Conservation (phyloP, 53 echinoderm and acorn worm species). For the Mesocentrotus franciscanus region DNA sequence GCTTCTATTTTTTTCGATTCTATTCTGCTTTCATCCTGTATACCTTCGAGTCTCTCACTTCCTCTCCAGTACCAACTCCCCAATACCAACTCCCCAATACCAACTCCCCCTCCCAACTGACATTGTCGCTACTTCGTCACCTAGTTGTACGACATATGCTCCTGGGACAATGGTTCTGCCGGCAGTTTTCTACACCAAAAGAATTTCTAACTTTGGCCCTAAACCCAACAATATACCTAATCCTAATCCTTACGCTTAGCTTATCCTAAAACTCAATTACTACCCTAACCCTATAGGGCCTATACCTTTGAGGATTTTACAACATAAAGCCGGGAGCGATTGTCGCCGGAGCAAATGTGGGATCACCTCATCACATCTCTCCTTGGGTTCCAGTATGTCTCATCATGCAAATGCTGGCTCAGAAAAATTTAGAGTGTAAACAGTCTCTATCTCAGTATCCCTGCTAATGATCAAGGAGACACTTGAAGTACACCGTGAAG, state of each 20-base stretch:
- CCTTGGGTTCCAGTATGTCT: conserved; percentile 23
- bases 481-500: conserved; percentile 35
- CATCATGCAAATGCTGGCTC: background rate
- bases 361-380: background rate
- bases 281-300: too few species aligned
- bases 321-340: too few species aligned
- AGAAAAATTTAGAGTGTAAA: conserved; percentile 24
- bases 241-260: too few species aligned
- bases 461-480: conserved; percentile 38
- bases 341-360: too few species aligned
- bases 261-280: too few species aligned
- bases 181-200: too few species aligned
- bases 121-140: background rate
- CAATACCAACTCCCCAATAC: background rate
- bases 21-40: background rate
- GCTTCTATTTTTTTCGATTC: background rate
- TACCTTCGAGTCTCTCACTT: background rate
- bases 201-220: too few species aligned
- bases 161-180: too few species aligned
- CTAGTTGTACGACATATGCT: background rate
- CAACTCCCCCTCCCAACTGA: background rate
- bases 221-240: too few species aligned
- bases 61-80: background rate
- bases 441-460: conserved; percentile 10
- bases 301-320: too few species aligned